These are phyloP conservation scores for Leucophenga maculata DNA, from an alignment of 2,888 invertebrate species.

Conservation along the genomic window DNA sequence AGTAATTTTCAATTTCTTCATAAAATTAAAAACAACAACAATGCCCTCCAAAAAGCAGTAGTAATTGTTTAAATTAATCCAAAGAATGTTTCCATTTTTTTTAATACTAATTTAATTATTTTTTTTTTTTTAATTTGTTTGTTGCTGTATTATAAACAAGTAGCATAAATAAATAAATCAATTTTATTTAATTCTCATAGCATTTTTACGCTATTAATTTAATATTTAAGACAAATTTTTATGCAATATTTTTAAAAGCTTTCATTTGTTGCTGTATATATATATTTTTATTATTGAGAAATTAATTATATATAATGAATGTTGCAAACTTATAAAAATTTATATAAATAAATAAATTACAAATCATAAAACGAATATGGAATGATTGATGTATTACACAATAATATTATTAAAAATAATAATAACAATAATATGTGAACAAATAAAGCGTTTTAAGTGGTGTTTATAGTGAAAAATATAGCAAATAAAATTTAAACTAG, in stretches of 20 bases:
- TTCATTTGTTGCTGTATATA: not conserved
- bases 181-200: no score
- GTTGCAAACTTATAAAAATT: no score
- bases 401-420: no score
- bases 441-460: no score
- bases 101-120: not conserved
- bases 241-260: not conserved
- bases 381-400: no score
- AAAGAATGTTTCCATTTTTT: not conserved
- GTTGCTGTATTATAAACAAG: slow-evolving; percentile 11
- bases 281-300: not conserved
- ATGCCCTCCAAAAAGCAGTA: not conserved
- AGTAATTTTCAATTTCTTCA: not conserved
- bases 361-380: no score
- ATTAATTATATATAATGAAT: no score
- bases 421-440: no score
- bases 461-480: no score
- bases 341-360: no score
- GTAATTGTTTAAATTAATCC: not conserved
- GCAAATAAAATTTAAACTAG: no score
- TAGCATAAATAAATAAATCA: not conserved
- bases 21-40: not conserved
- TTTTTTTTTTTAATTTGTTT: slow-evolving; percentile 5
- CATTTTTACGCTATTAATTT: no score
- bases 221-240: not conserved